A percentile compares a stretch with the other conserved stretches of the same genome.
phyloP scores from a whole-genome alignment of 2,888 invertebrate species.

The Xestia sexstrigata region DNA sequence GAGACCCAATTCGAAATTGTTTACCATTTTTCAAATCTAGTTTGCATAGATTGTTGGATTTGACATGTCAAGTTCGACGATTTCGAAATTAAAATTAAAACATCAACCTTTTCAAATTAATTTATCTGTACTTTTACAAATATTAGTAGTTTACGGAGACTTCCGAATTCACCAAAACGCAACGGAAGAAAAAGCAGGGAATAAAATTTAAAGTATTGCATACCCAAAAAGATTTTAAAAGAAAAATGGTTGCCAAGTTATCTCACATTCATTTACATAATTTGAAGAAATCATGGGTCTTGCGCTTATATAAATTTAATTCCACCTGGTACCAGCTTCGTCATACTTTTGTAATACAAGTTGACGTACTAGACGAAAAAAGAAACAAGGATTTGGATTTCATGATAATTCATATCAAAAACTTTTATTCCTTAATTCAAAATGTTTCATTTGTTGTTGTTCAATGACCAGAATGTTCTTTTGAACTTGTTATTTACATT shows the following conservation, averaged over 20 bases:
- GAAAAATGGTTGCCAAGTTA: neutral
- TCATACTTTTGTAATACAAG: neutral
- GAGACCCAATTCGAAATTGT: neutral
- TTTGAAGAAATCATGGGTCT: neutral
- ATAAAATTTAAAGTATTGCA: neutral
- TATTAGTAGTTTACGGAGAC: neutral
- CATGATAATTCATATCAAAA: neutral
- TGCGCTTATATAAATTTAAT: neutral
- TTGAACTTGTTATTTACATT: neutral
- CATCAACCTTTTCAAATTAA: too few species aligned
- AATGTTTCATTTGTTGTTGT: neutral
- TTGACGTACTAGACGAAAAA: neutral
- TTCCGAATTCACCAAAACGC: neutral
- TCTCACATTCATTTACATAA: conserved; percentile 3
- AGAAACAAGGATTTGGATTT: neutral
- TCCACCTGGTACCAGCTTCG: neutral
- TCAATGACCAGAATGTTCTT: neutral
- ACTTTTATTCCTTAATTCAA: neutral
- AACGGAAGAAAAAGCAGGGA: neutral
- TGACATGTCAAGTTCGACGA: neutral
- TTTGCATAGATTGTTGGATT: neutral
- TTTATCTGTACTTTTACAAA: neutral
- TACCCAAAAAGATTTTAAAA: neutral
- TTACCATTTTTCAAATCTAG: neutral
- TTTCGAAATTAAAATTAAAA: neutral